phyloP scores from a whole-genome alignment of 1,140 invertebrate species.

The Brachionus calyciflorus region DNA sequence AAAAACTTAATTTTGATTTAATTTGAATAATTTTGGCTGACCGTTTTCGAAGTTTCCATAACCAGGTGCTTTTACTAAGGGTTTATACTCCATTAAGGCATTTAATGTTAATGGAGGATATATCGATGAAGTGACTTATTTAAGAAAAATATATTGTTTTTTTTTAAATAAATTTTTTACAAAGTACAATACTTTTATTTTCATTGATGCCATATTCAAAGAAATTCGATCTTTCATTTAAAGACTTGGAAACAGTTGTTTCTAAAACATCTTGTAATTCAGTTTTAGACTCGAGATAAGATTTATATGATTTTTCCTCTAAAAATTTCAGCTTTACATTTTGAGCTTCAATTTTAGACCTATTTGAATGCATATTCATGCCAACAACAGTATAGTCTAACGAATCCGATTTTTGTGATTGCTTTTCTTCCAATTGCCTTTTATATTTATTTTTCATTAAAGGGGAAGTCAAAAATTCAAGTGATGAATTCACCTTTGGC shows the following conservation, averaged over 20 bases:
- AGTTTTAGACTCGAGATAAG: not conserved
- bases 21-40: slow-evolving; percentile 10
- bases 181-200: too few species aligned
- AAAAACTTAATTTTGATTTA: not conserved
- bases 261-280: not conserved
- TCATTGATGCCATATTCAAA: too few species aligned
- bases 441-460: not conserved
- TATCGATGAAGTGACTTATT: not conserved
- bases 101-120: slow-evolving; percentile 20
- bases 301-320: not conserved
- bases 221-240: not conserved
- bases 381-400: not conserved
- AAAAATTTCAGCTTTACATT: slow-evolving; percentile 7
- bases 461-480: not conserved
- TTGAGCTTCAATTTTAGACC: not conserved
- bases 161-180: not conserved
- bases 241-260: not conserved
- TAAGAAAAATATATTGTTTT: not conserved
- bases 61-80: slow-evolving; percentile 13
- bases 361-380: not conserved
- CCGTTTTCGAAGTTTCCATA: slow-evolving; percentile 24
- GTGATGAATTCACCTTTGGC: not conserved
- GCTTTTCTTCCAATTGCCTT: not conserved
- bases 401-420: not conserved
- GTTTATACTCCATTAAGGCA: slow-evolving; percentile 34